phyloP scores from a whole-genome alignment of 2,888 invertebrate species.

The Diaprepes abbreviatus region DNA sequence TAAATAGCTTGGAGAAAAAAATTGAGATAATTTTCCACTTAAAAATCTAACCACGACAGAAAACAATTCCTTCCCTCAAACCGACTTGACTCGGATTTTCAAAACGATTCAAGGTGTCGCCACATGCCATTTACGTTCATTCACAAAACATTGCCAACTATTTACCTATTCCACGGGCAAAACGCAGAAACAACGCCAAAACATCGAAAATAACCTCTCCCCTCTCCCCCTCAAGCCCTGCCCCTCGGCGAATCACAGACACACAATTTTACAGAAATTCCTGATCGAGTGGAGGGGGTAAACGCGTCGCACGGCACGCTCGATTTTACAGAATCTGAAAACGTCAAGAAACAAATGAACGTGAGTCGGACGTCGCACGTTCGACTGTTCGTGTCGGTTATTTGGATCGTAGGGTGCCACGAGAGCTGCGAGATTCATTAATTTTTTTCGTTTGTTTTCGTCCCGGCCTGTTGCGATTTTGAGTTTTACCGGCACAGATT shows the following conservation, averaged over 20 bases:
- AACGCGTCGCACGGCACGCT: slow-evolving; percentile 39
- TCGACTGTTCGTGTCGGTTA: slow-evolving; percentile 45
- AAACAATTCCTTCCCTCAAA: not conserved
- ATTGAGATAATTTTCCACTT: too few species aligned
- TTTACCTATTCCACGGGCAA: slow-evolving; percentile 31
- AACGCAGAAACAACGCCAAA: slow-evolving; percentile 39
- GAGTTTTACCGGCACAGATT: slow-evolving; percentile 15
- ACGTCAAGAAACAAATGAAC: slow-evolving; percentile 32
- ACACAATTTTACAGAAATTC: slow-evolving; percentile 52
- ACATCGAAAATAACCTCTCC: slow-evolving; percentile 40
- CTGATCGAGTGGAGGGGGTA: slow-evolving; percentile 26
- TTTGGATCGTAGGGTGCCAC: slow-evolving; percentile 25
- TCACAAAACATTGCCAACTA: slow-evolving; percentile 19
- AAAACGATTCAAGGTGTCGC: slow-evolving; percentile 11
- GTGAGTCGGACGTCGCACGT: slow-evolving; percentile 45
- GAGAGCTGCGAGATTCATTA: slow-evolving; percentile 6
- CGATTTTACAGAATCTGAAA: slow-evolving; percentile 43
- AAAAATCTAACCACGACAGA: too few species aligned
- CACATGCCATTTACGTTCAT: slow-evolving; percentile 13
- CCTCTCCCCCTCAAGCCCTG: slow-evolving; percentile 33
- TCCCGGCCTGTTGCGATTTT: slow-evolving; percentile 17
- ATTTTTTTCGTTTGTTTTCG: slow-evolving; percentile 24
- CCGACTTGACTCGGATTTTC: not conserved
- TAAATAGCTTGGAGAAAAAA: too few species aligned
- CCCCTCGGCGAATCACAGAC: slow-evolving; percentile 49